A percentile compares a stretch with the other conserved stretches of the same genome.
Evolutionary conservation across 2,797 vertebrate species (phyloP).

Genomic region (Perodicticus potto): DNA sequence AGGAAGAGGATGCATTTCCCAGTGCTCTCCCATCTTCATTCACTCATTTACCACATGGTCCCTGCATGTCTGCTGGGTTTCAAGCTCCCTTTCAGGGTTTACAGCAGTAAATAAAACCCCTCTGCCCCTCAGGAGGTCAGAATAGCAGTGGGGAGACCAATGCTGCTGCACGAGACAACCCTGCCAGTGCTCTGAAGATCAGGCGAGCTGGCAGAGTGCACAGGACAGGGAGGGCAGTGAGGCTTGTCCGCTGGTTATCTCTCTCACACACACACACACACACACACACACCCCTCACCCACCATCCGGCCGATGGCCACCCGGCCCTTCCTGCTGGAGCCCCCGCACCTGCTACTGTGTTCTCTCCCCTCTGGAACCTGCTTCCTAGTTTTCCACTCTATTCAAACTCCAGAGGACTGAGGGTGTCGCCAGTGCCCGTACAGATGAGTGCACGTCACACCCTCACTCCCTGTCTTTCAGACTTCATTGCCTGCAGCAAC

Average conservation of each 20-base stretch:
- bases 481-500: not conserved
- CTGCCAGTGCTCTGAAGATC: not conserved
- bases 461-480: not conserved
- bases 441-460: not conserved
- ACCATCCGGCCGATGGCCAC: too few species aligned
- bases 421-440: not conserved
- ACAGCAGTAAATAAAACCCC: not conserved
- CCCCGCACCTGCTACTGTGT: too few species aligned
- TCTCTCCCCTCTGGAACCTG: not conserved
- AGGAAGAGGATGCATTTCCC: not conserved
- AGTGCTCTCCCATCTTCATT: not conserved
- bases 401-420: not conserved
- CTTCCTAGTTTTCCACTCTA: not conserved
- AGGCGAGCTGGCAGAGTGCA: not conserved
- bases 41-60: not conserved
- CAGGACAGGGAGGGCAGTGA: not conserved
- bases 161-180: not conserved
- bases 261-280: not conserved
- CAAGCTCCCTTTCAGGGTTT: not conserved
- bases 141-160: not conserved
- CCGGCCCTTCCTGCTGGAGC: not conserved
- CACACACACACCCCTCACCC: not conserved
- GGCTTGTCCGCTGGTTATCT: not conserved
- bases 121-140: not conserved
- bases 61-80: not conserved